These are phyloP conservation scores for Oophaga sylvatica DNA, from an alignment of 2,797 vertebrate genomes.

Conservation along the genomic window DNA sequence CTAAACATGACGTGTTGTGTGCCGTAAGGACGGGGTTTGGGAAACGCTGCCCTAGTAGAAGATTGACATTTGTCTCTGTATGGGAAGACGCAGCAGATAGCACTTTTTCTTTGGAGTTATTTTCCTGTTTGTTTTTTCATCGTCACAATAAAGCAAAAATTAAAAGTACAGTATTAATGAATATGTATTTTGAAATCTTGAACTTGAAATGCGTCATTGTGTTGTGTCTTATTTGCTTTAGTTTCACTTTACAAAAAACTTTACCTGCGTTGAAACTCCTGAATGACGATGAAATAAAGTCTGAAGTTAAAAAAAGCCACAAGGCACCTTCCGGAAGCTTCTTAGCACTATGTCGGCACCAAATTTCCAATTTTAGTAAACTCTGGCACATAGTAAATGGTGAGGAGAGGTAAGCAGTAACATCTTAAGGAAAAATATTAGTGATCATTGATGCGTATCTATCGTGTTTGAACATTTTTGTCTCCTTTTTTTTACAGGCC, in stretches of 20 bases:
- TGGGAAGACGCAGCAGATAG: no score
- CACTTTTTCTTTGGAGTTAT: no score
- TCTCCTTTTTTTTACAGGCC: constrained; percentile 53
- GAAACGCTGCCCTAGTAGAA: no score
- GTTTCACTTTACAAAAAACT: constrained; percentile 74
- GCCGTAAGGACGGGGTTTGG: no score
- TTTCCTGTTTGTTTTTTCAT: no score
- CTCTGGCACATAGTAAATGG: constrained; percentile 70
- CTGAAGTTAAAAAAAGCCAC: constrained; percentile 60
- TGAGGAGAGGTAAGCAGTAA: constrained; percentile 72
- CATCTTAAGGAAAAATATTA: background rate
- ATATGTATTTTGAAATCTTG: background rate
- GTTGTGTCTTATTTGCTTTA: constrained; percentile 65
- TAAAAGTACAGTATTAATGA: background rate
- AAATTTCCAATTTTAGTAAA: constrained; percentile 75
- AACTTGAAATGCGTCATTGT: background rate
- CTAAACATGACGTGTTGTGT: no score
- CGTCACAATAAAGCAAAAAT: no score
- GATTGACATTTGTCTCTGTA: no score
- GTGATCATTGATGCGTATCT: background rate
- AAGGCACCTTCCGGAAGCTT: constrained; percentile 71
- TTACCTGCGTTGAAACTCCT: constrained; percentile 77
- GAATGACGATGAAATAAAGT: constrained; percentile 72
- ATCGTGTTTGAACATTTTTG: background rate
- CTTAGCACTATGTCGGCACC: constrained; percentile 79